Evolutionary conservation across 2,797 vertebrate genomes (phyloP), one percentile per base, ranked within the genome.

Genomic region (Hylomyscus alleni): DNA sequence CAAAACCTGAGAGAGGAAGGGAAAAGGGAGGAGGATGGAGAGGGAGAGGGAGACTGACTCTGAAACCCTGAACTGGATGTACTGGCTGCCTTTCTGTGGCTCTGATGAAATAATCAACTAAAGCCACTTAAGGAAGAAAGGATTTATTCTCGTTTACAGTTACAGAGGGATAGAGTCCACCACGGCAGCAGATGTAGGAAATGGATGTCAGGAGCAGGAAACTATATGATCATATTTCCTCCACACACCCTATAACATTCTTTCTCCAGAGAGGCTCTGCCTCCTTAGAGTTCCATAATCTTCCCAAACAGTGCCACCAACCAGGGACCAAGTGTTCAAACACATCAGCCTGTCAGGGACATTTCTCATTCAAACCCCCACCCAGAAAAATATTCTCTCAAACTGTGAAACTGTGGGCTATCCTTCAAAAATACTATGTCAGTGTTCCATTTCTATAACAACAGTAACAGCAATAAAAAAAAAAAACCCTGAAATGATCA

Each of bases 381-480:
- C 44, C 22, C 31, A 24, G 44, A 69, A 83, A 82, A 95, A 76
- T 40, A 84, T 94, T 89, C 31, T 69, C 93, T 60, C 26, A 40
- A 65, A 65, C 0, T 3, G 1, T 85, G 50, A 40, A 65, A 65
- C 0, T 3, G 1, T 85, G 50, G 47, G 14, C 6, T 93, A 58
- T 92, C 50, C 54, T 92, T 94, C 65, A 7, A n/a, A 85, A 90
- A 77, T 20, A 85, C 0, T 31, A 20, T 60, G 58, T 54, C 20
- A 87, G 22, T 26, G 47, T 54, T 14, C 6, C 1, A 7, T 34
- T 52, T 73, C 31, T 40, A 9, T 52, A 47, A 31, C 54, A 58
- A 80, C 26, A 62, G 11, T 15, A 50, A n/a, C 1, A 60, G 6
- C 34, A 69, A 69, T 31, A 69, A 13, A 14, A 56, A 56, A 2